These are phyloP conservation scores for human (Homo sapiens) DNA, from an alignment of 2,113 vertebrate species.

Conservation along the genomic window DNA sequence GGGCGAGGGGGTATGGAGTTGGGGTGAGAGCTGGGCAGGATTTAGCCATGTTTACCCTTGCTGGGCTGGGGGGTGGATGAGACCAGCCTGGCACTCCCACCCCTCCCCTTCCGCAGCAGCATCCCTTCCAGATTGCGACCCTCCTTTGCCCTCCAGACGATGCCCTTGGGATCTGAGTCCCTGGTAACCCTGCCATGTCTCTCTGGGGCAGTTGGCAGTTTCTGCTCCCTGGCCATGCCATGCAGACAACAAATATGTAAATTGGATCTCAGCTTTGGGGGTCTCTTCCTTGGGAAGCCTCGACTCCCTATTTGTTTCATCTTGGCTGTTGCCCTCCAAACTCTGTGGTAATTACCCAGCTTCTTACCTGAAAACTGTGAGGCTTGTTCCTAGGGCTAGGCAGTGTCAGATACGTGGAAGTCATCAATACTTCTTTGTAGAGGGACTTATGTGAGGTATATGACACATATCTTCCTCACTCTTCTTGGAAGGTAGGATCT, in stretches of 20 bases:
- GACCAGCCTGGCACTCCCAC: fast-evolving
- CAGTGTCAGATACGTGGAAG: background rate
- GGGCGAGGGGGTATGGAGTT: background rate
- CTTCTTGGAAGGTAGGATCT: background rate
- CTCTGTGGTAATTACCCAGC: background rate
- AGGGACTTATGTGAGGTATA: background rate
- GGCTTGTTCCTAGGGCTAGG: background rate
- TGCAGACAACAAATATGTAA: fast-evolving
- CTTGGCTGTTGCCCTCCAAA: background rate
- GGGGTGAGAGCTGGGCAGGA: background rate
- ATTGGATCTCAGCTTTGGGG: background rate
- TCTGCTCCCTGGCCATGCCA: background rate
- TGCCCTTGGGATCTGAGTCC: background rate
- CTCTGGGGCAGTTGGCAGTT: background rate
- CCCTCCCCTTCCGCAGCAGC: background rate
- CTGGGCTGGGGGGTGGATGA: background rate
- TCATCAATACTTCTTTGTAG: background rate
- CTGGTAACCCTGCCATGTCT: background rate
- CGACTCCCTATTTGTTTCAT: background rate
- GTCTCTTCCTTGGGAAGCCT: background rate
- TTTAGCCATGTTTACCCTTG: background rate
- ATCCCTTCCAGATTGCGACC: background rate
- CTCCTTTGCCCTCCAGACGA: background rate
- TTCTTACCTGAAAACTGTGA: background rate
- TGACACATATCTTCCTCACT: background rate